Evolutionary conservation across 2,797 vertebrate genomes (phyloP).

Genomic region (Manis crassicaudata): DNA sequence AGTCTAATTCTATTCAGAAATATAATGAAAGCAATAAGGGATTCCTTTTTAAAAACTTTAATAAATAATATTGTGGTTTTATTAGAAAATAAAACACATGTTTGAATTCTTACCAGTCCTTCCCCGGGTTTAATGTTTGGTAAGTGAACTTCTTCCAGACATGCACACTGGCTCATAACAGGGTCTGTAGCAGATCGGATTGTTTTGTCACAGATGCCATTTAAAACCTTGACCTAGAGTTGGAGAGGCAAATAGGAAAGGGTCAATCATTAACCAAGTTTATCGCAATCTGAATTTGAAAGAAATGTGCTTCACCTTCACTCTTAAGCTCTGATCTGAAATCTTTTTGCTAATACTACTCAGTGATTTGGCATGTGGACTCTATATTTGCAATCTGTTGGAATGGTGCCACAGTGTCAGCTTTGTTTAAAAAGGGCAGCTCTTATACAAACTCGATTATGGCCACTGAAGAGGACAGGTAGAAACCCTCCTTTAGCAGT

Average conservation of each 20-base stretch:
- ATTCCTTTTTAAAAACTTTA: neutral
- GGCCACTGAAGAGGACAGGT: neutral
- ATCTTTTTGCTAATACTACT: neutral
- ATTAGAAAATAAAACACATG: neutral
- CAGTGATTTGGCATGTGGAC: neutral
- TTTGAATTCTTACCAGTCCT: conserved; percentile 92
- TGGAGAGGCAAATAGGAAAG: conserved; percentile 18
- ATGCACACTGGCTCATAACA: conserved; percentile 88
- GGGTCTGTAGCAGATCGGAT: conserved; percentile 90
- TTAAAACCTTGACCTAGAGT: conserved; percentile 92
- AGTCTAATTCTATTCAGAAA: neutral
- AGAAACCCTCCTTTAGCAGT: neutral
- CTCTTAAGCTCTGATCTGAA: neutral
- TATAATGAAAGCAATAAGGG: neutral
- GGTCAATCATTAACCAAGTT: conserved; percentile 35
- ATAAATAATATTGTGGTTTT: accelerated
- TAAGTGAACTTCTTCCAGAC: conserved; percentile 94
- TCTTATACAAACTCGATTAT: neutral
- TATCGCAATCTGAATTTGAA: neutral
- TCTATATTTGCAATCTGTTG: accelerated
- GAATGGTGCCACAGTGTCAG: neutral
- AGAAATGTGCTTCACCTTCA: neutral
- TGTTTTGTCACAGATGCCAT: conserved; percentile 93
- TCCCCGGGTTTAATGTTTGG: conserved; percentile 91
- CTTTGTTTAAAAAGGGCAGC: neutral